Percentiles rank a stretch among this genome's conserved stretches.
phyloP scores from a whole-genome alignment of 2,888 invertebrate genomes.

The Stegana nigrithorax region DNA sequence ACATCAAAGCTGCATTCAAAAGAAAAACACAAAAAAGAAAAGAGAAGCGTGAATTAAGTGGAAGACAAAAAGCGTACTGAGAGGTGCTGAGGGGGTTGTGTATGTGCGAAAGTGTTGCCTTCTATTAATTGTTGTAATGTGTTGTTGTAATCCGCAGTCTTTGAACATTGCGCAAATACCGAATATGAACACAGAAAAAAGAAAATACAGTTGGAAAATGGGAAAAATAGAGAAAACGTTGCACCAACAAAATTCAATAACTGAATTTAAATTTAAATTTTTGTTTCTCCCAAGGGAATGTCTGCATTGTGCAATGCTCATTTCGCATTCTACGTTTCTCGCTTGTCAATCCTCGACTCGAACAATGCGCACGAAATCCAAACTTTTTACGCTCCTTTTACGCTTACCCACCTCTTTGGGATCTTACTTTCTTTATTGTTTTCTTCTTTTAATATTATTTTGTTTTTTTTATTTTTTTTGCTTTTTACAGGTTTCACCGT shows the following conservation, averaged over 20 bases:
- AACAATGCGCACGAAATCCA: conserved; percentile 5
- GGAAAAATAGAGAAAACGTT: no score
- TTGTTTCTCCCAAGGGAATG: background rate
- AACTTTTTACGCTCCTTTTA: background rate
- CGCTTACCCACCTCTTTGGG: background rate
- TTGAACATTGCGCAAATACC: no score
- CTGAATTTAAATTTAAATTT: conserved; percentile 14
- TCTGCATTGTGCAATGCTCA: background rate
- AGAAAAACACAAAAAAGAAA: no score
- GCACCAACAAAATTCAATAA: background rate
- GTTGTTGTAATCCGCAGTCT: background rate
- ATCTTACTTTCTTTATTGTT: background rate
- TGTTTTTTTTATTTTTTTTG: background rate
- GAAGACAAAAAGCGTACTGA: no score
- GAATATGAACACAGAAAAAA: no score
- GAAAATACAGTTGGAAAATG: no score
- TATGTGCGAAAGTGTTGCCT: background rate
- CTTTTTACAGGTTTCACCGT: background rate
- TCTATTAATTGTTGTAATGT: background rate
- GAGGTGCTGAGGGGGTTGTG: no score
- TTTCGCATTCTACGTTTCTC: no score
- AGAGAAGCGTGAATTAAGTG: no score
- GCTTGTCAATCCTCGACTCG: no score
- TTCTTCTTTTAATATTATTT: background rate
- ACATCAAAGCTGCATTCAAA: background rate